A percentile compares a stretch with the other conserved stretches of the same genome.
These are phyloP conservation scores for Andrena hattorfiana DNA, from an alignment of 2,888 invertebrate genomes.

Conservation along the genomic window DNA sequence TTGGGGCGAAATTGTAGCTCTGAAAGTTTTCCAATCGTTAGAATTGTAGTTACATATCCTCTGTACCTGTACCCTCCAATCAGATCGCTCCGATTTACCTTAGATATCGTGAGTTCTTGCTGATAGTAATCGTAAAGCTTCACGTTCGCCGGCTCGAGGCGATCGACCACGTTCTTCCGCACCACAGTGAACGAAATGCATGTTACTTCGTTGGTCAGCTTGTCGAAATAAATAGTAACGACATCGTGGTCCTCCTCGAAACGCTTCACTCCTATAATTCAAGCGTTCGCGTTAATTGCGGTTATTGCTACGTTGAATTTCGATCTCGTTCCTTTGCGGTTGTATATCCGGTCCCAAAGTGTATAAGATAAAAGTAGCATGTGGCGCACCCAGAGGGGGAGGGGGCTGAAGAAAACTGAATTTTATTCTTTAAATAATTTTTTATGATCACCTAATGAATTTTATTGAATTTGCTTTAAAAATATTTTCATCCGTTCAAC, in stretches of 20 bases:
- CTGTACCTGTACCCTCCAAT: not conserved
- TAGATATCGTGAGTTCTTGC: slow-evolving; percentile 86
- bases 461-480: too few relatives aligned
- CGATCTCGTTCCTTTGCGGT: too few relatives aligned
- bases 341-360: too few relatives aligned
- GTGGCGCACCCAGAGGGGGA: too few relatives aligned
- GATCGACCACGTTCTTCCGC: slow-evolving; percentile 85
- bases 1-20: slow-evolving; percentile 79
- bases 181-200: slow-evolving; percentile 86
- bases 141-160: slow-evolving; percentile 86
- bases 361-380: too few relatives aligned
- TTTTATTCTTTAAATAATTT: too few relatives aligned
- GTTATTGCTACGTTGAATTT: not conserved
- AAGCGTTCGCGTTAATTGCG: not conserved
- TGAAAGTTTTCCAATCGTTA: slow-evolving; percentile 58
- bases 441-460: too few relatives aligned
- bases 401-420: too few relatives aligned
- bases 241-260: slow-evolving; percentile 86
- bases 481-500: too few relatives aligned
- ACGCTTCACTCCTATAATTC: slow-evolving; percentile 85
- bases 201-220: slow-evolving; percentile 84
- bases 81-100: slow-evolving; percentile 82
- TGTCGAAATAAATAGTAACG: slow-evolving; percentile 86
- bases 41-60: not conserved
- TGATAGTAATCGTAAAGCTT: slow-evolving; percentile 89